Conservation (phyloP, 1,140 invertebrate species). For the Conus betulinus region DNA sequence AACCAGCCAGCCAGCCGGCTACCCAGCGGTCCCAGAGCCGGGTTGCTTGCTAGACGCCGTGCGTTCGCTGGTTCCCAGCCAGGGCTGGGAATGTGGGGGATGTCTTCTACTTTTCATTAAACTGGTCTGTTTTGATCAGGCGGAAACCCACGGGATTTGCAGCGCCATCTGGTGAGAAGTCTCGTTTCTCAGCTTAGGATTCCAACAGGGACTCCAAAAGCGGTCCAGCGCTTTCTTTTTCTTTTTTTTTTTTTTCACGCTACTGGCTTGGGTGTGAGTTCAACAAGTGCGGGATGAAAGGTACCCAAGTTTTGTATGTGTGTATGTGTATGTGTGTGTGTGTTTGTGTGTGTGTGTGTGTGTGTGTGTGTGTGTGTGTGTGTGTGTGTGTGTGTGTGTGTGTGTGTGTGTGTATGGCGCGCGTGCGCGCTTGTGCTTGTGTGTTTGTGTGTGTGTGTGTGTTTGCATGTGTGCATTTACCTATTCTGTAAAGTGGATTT, state of each 20-base stretch:
- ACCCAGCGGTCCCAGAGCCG: background rate
- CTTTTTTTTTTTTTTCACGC: too few relatives aligned
- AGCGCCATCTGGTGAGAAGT: background rate
- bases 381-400: conserved; percentile 18
- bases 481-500: background rate
- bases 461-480: background rate
- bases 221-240: too few relatives aligned
- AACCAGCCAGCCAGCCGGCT: too few relatives aligned
- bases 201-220: too few relatives aligned
- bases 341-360: too few relatives aligned
- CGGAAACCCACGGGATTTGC: background rate
- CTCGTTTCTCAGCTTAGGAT: too few relatives aligned
- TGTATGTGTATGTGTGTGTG: too few relatives aligned
- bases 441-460: too few relatives aligned
- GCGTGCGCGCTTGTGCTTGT: too few relatives aligned
- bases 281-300: background rate
- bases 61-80: too few relatives aligned
- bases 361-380: conserved; percentile 20
- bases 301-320: too few relatives aligned
- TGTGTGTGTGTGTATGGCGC: background rate
- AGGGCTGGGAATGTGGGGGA: background rate
- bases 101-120: background rate
- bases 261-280: background rate
- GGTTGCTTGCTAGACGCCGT: too few relatives aligned
- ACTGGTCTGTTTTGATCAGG: background rate